Percentiles rank a stretch among this genome's conserved stretches.
These are phyloP conservation scores for Acronicta aceris DNA, from an alignment of 2,888 invertebrate genomes.

Conservation along the genomic window DNA sequence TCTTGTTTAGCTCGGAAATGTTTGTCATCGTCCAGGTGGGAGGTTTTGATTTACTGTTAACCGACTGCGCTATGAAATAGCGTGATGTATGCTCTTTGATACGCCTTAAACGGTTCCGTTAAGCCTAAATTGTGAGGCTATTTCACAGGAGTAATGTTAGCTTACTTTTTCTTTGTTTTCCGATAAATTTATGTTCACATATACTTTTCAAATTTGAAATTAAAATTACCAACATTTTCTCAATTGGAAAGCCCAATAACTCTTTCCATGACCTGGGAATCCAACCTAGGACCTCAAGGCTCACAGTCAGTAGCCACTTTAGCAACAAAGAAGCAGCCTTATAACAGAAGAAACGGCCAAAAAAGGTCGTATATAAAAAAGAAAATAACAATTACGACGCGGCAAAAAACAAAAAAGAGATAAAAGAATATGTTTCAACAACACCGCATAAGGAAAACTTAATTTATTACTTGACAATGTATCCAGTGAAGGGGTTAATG, in stretches of 20 bases:
- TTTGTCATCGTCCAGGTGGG: slow-evolving; percentile 77
- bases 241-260: too few relatives aligned
- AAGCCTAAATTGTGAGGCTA: background rate
- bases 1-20: slow-evolving; percentile 75
- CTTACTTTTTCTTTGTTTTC: background rate
- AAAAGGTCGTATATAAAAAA: background rate
- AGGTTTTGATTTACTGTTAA: slow-evolving; percentile 63
- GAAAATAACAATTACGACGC: slow-evolving; percentile 21
- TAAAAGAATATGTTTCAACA: slow-evolving; percentile 31
- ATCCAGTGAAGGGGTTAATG: slow-evolving; percentile 50
- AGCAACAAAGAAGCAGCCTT: background rate
- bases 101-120: slow-evolving; percentile 2
- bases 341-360: background rate
- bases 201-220: too few relatives aligned
- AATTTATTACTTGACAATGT: slow-evolving; percentile 61
- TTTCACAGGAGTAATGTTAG: background rate
- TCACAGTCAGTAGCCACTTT: too few relatives aligned
- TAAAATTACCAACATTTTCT: too few relatives aligned
- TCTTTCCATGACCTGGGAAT: too few relatives aligned
- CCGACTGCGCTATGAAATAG: slow-evolving; percentile 24
- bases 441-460: slow-evolving; percentile 44
- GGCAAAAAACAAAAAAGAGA: slow-evolving; percentile 7
- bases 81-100: slow-evolving; percentile 31
- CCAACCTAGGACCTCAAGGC: too few relatives aligned
- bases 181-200: too few relatives aligned